Evolutionary conservation across 2,113 vertebrate genomes (phyloP).

Genomic region (Gymnobelideus leadbeateri): DNA sequence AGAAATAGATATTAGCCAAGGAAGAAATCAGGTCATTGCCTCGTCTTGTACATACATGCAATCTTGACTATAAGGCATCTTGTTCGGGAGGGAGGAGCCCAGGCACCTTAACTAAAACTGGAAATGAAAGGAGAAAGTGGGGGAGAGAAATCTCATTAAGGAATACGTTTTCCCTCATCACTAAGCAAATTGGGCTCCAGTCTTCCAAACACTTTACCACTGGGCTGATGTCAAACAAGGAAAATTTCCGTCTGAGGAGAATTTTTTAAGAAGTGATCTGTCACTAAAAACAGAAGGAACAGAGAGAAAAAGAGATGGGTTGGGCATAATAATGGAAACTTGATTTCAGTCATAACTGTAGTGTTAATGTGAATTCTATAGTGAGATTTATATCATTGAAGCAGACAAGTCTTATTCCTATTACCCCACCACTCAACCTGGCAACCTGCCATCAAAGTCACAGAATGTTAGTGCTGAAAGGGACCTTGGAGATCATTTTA

Average conservation of each 20-base stretch:
- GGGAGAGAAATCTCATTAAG: constrained; percentile 19
- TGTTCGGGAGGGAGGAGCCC: not conserved
- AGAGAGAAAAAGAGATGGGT: not conserved
- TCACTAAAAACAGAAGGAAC: constrained; percentile 22
- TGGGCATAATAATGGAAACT: constrained; percentile 30
- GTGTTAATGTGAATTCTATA: not conserved
- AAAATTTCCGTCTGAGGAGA: constrained; percentile 63
- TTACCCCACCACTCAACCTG: constrained; percentile 58
- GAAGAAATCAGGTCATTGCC: constrained; percentile 9
- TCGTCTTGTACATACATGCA: not conserved
- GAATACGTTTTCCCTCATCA: not conserved
- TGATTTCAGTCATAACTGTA: not conserved
- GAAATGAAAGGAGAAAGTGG: constrained; percentile 21
- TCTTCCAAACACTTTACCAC: constrained; percentile 57
- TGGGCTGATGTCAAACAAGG: constrained; percentile 61
- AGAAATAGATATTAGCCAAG: constrained; percentile 12
- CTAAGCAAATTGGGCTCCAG: constrained; percentile 36
- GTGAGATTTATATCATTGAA: constrained; percentile 16
- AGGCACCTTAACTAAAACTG: not conserved
- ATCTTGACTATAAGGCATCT: not conserved
- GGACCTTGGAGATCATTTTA: constrained; percentile 32
- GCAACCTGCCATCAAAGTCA: constrained; percentile 57
- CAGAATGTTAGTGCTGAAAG: not conserved
- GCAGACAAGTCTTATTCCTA: constrained; percentile 58
- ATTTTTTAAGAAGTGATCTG: constrained; percentile 39